Evolutionary conservation across 30 jellyfish, hydroid and myxozoan genomes (phyloP), one percentile per base, ranked within the genome.

Genomic region (Rhopilema esculentum): DNA sequence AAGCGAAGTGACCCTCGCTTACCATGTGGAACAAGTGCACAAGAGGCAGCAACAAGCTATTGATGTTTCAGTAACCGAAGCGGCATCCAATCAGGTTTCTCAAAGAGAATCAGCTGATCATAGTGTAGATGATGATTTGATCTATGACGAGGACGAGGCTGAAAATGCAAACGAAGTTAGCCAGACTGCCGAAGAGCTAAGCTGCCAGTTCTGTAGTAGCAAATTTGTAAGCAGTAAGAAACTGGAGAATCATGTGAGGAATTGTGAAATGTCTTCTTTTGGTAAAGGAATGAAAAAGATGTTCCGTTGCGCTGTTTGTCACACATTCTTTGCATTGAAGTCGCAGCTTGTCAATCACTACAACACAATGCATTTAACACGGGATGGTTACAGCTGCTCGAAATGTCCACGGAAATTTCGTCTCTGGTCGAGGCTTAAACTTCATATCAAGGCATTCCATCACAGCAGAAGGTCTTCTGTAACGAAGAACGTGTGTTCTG

Each of bases 341-440:
- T 71, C 82, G 24, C 77, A 50, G 63, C 91, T 89, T n/a, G 82
- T 82, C 26, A 52, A 71, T 67, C 98, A 93, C 33, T 88, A 73
- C 75, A 83, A 88, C 79, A 33, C 82, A 9, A 72, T 64, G 66
- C 98, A 93, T 31, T 69, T 51, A 16, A 75, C 96, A 20, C 77
- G 88, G 1, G 91, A 93, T 27, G 98, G 98, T 8, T 93, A 82
- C 51, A 61, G 88, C 61, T 93, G 98, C 91, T 71, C 94, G 33
- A 89, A 88, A 72, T 93, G 98, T 82, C 95, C 96, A 1, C 88
- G 91, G 68, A 78, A 88, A 57, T 88, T 79, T 65, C 93, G 93
- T 2, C 74, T 94, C 50, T 93, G 98, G 98, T 80, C 91, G 31
- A 88, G 94, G 28, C 85, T 93, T 77, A 93, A 93, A 65, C 49